Evolutionary conservation across 2,113 vertebrate species (phyloP), one percentile per base, ranked within the genome.

Genomic region (Python bivittatus): DNA sequence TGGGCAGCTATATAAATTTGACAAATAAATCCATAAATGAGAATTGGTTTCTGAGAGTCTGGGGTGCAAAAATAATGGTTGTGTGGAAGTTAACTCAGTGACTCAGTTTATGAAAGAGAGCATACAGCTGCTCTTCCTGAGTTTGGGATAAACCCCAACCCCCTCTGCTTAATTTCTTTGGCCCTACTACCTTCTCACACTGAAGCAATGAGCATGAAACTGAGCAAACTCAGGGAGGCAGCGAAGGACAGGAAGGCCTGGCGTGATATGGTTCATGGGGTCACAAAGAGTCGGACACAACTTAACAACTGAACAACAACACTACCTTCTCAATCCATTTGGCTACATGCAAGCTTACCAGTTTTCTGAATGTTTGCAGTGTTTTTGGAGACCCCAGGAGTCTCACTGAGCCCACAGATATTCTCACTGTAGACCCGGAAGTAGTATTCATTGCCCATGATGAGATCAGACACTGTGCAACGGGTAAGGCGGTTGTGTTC

Each of bases 391-490:
- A 98, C 2, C 0, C 97, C 97, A 0, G 98, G 93, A 0, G 91
- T 94, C 2, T 99, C 98, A 0, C 99, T 99, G 92, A 98, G 96
- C 56, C 99, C 99, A 2, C 98, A 99, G 95, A 98, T 95, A 96
- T 99, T 99, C 96, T 99, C 98, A 0, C 97, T 98, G 97, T 92
- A 98, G 68, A 99, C 96, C 1, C 98, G 97, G 96, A 99, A 99
- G 68, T 95, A 98, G 94, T 99, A 99, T 93, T 99, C 98, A 2
- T 99, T 99, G 88, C 98, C 99, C 97, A 99, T 98, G 90, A 99
- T 97, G 94, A 99, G 98, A 94, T 99, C 98, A 0, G 98, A 98
- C 94, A 98, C 97, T 0, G 98, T 99, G 91, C 98, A 99, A 96
- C 93, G 97, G 56, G 98, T 98, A 33, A 97, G 97, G 13, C 98